Percentiles rank a stretch among this genome's conserved stretches.
Conservation (phyloP, 2,888 invertebrate genomes). For the Spilosoma lubricipeda region DNA sequence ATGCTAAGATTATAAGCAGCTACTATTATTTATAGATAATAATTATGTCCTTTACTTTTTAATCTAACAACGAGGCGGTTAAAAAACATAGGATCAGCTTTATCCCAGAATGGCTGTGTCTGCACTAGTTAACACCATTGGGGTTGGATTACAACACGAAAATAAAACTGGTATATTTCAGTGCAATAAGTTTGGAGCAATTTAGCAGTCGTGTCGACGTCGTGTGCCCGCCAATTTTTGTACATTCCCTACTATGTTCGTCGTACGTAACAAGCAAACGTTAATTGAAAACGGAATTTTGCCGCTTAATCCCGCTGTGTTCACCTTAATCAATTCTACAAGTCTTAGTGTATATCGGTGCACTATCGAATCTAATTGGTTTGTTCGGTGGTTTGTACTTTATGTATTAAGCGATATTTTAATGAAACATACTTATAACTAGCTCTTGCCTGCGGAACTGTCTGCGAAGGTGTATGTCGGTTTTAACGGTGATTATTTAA, state of each 20-base stretch:
- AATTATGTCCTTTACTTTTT: background rate
- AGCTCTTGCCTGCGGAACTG: too few species aligned
- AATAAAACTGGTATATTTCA: constrained; percentile 67
- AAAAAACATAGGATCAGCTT: constrained; percentile 53
- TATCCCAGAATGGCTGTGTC: constrained; percentile 66
- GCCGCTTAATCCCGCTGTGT: constrained; percentile 67
- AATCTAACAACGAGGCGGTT: background rate
- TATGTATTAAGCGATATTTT: background rate
- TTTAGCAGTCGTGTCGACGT: constrained; percentile 69
- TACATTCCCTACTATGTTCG: constrained; percentile 58
- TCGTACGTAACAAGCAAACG: constrained; percentile 72
- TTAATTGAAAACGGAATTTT: constrained; percentile 82
- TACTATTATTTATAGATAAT: too few species aligned
- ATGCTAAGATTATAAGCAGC: too few species aligned
- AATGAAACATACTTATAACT: too few species aligned
- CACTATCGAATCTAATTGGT: background rate
- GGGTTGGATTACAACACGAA: constrained; percentile 66
- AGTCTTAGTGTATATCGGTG: constrained; percentile 31
- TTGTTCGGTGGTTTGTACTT: background rate
- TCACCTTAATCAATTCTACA: constrained; percentile 56
- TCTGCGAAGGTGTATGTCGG: too few species aligned
- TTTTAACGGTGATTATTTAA: too few species aligned
- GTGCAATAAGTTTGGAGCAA: constrained; percentile 63
- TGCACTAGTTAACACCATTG: constrained; percentile 66
- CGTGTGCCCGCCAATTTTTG: constrained; percentile 66